Conservation (phyloP, 2,797 vertebrate species). For the Botia kubotai region DNA sequence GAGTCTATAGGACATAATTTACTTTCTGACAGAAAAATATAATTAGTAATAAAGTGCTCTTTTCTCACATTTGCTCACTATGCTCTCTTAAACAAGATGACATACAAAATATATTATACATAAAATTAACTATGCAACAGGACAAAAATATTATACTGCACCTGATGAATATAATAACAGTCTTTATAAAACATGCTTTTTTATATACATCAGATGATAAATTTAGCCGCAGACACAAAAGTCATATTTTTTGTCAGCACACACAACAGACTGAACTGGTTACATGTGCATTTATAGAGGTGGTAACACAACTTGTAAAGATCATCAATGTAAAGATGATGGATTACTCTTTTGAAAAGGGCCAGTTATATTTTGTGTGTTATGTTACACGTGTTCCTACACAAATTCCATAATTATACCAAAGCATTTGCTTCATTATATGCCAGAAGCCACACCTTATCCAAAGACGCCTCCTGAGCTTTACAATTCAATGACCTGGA, state of each 20-base stretch:
- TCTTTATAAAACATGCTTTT: neutral
- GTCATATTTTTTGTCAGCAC: neutral
- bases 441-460: slow-evolving; percentile 13
- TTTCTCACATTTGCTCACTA: neutral
- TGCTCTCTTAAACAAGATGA: neutral
- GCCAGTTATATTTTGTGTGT: slow-evolving; percentile 6
- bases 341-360: slow-evolving; percentile 36
- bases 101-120: neutral
- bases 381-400: slow-evolving; percentile 32
- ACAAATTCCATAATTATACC: slow-evolving; percentile 33
- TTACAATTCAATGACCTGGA: slow-evolving; percentile 14
- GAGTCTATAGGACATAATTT: neutral
- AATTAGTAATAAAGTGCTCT: neutral
- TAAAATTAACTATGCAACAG: neutral
- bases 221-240: neutral
- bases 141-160: neutral
- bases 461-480: slow-evolving; percentile 17
- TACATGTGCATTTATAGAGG: slow-evolving; percentile 31
- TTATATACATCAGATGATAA: neutral
- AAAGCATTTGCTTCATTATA: slow-evolving; percentile 16
- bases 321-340: slow-evolving; percentile 22
- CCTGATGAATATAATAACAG: neutral
- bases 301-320: neutral
- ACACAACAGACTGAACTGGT: neutral
- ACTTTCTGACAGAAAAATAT: neutral